These are phyloP conservation scores for Hypsopygia costalis DNA, from an alignment of 2,888 invertebrate genomes.

Conservation along the genomic window DNA sequence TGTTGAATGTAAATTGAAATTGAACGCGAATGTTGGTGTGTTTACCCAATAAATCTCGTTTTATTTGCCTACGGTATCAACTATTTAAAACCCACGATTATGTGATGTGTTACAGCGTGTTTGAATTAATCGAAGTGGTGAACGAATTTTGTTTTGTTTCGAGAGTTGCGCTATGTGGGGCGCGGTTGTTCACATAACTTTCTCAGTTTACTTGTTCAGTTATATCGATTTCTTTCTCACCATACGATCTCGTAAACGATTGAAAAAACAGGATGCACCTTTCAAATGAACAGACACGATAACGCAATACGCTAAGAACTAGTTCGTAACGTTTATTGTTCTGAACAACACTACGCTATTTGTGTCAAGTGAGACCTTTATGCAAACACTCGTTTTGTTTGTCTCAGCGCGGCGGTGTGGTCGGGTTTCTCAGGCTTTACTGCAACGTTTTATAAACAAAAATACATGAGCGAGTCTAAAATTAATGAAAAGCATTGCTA, in stretches of 20 bases:
- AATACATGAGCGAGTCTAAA: slow-evolving; percentile 40
- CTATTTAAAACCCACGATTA: slow-evolving; percentile 44
- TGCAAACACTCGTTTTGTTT: slow-evolving; percentile 19
- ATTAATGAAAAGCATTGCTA: slow-evolving; percentile 61
- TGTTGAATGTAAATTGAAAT: slow-evolving; percentile 31
- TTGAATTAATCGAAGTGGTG: slow-evolving; percentile 26
- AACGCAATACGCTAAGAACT: slow-evolving; percentile 35
- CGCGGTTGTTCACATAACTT: slow-evolving; percentile 36
- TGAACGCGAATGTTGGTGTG: slow-evolving; percentile 30
- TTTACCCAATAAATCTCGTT: slow-evolving; percentile 21
- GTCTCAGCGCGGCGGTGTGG: slow-evolving; percentile 23
- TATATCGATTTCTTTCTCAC: slow-evolving; percentile 32
- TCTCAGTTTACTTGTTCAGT: slow-evolving; percentile 40
- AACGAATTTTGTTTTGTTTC: slow-evolving; percentile 29
- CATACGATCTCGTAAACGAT: slow-evolving; percentile 21
- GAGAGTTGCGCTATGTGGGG: slow-evolving; percentile 30
- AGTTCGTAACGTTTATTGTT: slow-evolving; percentile 18
- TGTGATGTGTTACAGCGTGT: slow-evolving; percentile 36
- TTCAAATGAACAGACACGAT: slow-evolving; percentile 23
- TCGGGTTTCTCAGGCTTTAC: slow-evolving; percentile 31
- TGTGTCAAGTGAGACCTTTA: slow-evolving; percentile 12
- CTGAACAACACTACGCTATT: background rate
- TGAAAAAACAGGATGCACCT: slow-evolving; percentile 32
- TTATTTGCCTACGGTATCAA: slow-evolving; percentile 44
- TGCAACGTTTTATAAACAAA: slow-evolving; percentile 44